Evolutionary conservation across 1,140 invertebrate genomes (phyloP).

Genomic region (Caenorhabditis tropicalis): DNA sequence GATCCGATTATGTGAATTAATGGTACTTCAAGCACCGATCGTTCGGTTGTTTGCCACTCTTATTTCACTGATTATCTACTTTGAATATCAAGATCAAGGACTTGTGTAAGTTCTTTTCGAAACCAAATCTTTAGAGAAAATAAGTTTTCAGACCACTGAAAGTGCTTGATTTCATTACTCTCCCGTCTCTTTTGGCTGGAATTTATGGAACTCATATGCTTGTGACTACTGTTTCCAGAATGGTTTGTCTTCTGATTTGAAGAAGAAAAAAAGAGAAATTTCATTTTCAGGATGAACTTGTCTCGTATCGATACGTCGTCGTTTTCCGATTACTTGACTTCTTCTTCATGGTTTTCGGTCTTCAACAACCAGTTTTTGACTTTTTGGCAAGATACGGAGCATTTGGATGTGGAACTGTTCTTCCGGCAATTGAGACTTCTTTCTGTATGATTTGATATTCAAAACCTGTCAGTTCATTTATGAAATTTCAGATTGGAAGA

Average conservation of each 20-base stretch:
- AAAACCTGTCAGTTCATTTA: too few relatives aligned
- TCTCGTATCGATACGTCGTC: conserved; percentile 63
- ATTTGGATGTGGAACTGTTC: conserved; percentile 63
- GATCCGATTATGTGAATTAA: conserved; percentile 64
- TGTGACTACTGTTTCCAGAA: conserved; percentile 67
- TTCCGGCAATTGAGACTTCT: conserved; percentile 66
- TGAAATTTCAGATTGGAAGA: conserved; percentile 71
- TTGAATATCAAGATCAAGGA: conserved; percentile 64
- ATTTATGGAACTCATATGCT: conserved; percentile 70
- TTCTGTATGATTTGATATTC: conserved; percentile 63
- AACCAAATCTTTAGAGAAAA: neutral
- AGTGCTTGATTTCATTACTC: conserved; percentile 65
- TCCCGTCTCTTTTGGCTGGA: conserved; percentile 65
- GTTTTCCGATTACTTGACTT: conserved; percentile 66
- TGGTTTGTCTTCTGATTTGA: too few relatives aligned
- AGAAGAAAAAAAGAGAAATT: too few relatives aligned
- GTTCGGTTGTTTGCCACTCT: conserved; percentile 64
- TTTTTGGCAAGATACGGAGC: conserved; percentile 65
- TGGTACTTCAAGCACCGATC: conserved; percentile 66
- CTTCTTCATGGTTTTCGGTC: conserved; percentile 66
- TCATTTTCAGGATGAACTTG: conserved; percentile 62
- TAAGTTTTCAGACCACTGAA: conserved; percentile 62
- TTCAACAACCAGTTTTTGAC: conserved; percentile 65
- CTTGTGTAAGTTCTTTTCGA: conserved; percentile 46
- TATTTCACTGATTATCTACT: conserved; percentile 64